phyloP scores from a whole-genome alignment of 2,888 invertebrate species.

The Caenorhabditis parvicauda region DNA sequence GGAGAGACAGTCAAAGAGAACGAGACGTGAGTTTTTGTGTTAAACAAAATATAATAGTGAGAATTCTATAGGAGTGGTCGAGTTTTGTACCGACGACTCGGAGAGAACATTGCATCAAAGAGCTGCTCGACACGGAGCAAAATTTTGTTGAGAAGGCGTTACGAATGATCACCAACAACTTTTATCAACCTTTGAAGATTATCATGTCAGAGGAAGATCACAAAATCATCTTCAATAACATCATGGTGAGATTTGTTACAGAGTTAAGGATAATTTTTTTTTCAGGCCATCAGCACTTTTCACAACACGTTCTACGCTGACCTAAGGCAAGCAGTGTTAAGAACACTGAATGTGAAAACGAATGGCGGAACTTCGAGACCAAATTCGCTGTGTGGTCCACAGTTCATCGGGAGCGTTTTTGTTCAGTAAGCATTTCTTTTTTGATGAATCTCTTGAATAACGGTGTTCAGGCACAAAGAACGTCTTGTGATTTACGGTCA shows the following conservation, averaged over 20 bases:
- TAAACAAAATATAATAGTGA: background rate
- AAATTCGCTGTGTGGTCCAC: conserved; percentile 12
- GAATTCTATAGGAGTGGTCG: background rate
- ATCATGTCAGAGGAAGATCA: conserved; percentile 76
- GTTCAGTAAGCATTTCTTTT: conserved; percentile 66
- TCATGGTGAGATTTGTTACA: conserved; percentile 71
- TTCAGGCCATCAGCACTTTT: conserved; percentile 31
- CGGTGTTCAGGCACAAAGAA: conserved; percentile 78
- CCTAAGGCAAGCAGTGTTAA: conserved; percentile 42
- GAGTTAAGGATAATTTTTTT: background rate
- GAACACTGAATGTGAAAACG: conserved; percentile 13
- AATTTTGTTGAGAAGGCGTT: conserved; percentile 88
- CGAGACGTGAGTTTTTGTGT: conserved; percentile 6
- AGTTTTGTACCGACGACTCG: conserved; percentile 69
- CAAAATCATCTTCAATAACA: conserved; percentile 81
- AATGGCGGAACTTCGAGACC: conserved; percentile 21
- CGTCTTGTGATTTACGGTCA: conserved; percentile 88
- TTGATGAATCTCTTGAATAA: background rate
- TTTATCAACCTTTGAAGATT: conserved; percentile 69
- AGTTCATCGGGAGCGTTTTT: conserved; percentile 77
- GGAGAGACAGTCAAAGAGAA: conserved; percentile 21
- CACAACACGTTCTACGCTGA: conserved; percentile 39
- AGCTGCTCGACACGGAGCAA: conserved; percentile 91
- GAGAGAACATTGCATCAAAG: conserved; percentile 78
- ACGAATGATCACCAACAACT: conserved; percentile 65